Percentiles rank a stretch among this genome's conserved stretches.
Evolutionary conservation across 2,888 invertebrate species (phyloP).

Genomic region (Andrena camellia): DNA sequence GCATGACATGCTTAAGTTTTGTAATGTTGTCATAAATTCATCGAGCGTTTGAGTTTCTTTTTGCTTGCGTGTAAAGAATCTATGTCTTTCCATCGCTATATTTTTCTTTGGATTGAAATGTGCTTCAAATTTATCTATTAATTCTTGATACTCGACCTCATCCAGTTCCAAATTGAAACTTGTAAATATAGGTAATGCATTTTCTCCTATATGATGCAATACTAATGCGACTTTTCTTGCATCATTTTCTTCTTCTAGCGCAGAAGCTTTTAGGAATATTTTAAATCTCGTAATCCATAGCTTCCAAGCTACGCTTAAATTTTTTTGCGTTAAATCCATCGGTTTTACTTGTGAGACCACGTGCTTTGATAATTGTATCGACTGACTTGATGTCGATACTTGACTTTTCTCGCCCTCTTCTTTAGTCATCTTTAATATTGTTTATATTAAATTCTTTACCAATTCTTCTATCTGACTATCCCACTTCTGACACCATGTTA

Average conservation of each 20-base stretch:
- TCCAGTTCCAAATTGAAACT: background rate
- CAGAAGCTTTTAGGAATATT: background rate
- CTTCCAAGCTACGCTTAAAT: background rate
- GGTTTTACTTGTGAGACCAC: too few relatives aligned
- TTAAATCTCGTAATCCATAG: background rate
- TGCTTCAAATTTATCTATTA: background rate
- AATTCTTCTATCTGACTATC: too few relatives aligned
- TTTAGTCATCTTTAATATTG: too few relatives aligned
- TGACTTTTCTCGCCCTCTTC: too few relatives aligned
- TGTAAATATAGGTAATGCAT: background rate
- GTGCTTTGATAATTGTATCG: too few relatives aligned
- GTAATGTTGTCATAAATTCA: background rate
- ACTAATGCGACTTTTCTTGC: background rate
- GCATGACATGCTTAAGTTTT: background rate
- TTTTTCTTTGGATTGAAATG: background rate
- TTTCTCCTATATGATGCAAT: too few relatives aligned
- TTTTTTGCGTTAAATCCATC: too few relatives aligned
- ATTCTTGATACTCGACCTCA: background rate
- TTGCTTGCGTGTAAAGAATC: background rate
- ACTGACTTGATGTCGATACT: too few relatives aligned
- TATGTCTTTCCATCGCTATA: background rate
- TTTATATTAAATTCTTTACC: too few relatives aligned
- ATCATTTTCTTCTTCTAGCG: background rate
- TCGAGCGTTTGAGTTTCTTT: background rate
- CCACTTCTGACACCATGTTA: too few relatives aligned